These are phyloP conservation scores for Sphaerodactylus townsendi DNA, from an alignment of 2,113 vertebrate genomes.

Conservation along the genomic window DNA sequence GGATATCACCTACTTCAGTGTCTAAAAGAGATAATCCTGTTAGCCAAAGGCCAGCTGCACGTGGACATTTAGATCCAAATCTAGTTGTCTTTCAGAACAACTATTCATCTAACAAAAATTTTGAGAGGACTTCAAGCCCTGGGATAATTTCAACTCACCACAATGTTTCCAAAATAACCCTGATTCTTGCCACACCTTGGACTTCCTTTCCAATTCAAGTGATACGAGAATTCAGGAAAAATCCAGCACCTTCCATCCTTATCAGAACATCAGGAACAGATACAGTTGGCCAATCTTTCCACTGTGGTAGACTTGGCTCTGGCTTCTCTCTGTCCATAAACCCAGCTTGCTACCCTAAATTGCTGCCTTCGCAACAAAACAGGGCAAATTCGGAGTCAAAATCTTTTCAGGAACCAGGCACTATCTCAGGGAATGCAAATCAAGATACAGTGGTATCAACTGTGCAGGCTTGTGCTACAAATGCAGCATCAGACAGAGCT, in stretches of 20 bases:
- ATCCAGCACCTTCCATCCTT: conserved; percentile 49
- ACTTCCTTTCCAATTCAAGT: conserved; percentile 68
- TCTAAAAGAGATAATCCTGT: conserved; percentile 46
- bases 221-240: conserved; percentile 67
- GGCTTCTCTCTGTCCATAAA: conserved; percentile 64
- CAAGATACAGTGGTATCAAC: conserved; percentile 45
- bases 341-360: conserved; percentile 56
- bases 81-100: conserved; percentile 62
- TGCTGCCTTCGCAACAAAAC: conserved; percentile 35
- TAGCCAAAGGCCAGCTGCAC: conserved; percentile 4
- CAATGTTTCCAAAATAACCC: conserved; percentile 70
- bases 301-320: conserved; percentile 37
- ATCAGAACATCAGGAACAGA: conserved; percentile 39
- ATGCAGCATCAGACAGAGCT: not conserved
- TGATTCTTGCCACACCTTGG: conserved; percentile 70
- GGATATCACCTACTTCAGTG: conserved; percentile 56
- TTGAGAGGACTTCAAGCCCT: conserved; percentile 40
- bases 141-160: conserved; percentile 58
- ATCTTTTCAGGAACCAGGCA: conserved; percentile 28
- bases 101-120: conserved; percentile 47
- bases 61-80: conserved; percentile 54
- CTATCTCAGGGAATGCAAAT: conserved; percentile 15
- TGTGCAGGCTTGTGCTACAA: not conserved
- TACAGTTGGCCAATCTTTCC: conserved; percentile 22
- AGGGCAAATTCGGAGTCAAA: conserved; percentile 41